A percentile compares a stretch with the other conserved stretches of the same genome.
These are phyloP conservation scores for Cryptosula pallasiana DNA, from an alignment of 2,888 invertebrate genomes.

Conservation along the genomic window DNA sequence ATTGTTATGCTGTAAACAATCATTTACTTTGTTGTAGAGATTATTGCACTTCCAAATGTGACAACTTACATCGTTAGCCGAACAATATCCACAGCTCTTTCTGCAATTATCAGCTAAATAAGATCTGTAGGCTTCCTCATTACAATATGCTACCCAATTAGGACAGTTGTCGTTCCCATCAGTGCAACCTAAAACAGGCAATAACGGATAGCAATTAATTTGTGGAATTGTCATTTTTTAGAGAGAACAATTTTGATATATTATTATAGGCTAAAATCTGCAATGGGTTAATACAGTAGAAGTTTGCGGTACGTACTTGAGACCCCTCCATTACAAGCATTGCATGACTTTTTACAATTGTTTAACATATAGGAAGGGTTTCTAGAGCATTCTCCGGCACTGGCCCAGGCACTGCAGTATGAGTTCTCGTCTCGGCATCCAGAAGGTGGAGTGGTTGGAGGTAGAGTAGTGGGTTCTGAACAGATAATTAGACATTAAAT, in stretches of 20 bases:
- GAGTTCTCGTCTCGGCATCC: slow-evolving; percentile 25
- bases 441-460: not conserved
- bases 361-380: slow-evolving; percentile 31
- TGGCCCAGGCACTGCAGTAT: slow-evolving; percentile 26
- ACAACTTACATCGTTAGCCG: not conserved
- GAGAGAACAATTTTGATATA: too few species aligned
- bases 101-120: not conserved
- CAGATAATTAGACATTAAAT: not conserved
- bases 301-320: not conserved
- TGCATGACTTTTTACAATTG: slow-evolving; percentile 31
- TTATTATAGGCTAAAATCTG: too few species aligned
- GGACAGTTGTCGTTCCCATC: not conserved
- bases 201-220: not conserved
- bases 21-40: too few species aligned
- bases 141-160: not conserved
- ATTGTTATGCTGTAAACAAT: too few species aligned
- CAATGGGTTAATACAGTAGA: too few species aligned
- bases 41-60: too few species aligned
- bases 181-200: not conserved
- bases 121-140: not conserved
- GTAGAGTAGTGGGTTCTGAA: not conserved
- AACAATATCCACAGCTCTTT: not conserved
- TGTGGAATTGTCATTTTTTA: too few species aligned
- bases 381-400: slow-evolving; percentile 29
- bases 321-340: slow-evolving; percentile 25